Evolutionary conservation across 2,797 vertebrate genomes (phyloP), one percentile per base, ranked within the genome.

Genomic region (Denticeps clupeoides): DNA sequence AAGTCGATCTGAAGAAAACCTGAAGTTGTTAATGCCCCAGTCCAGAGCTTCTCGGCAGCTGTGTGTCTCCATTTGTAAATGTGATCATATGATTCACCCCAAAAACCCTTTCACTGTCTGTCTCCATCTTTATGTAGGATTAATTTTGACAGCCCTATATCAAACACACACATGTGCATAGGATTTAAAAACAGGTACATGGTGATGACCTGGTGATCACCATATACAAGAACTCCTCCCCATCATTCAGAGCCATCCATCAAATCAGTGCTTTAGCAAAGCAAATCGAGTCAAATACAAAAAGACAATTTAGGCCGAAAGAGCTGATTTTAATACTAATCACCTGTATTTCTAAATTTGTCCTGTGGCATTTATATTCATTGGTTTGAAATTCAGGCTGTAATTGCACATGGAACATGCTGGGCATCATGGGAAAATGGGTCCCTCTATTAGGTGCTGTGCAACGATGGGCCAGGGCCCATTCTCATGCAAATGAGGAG

Each of bases 401-500:
- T 65, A 59, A 64, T 60, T 60, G 50, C 41, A 22, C 44, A 45
- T 45, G 16, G 51, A 44, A 48, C 45, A 54, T 44, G 4, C 12
- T 55, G 16, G 40, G 48, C 44, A 23, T 55, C 56, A 51, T 18
- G 44, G 35, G 50, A 33, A 48, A 60, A 60, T 53, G 45, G 50
- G 16, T 22, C 24, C 45, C 42, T 32, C 31, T 51, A 59, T 63
- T 63, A 63, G 57, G 23, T n/a, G n/a, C 35, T 47, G 47, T 41
- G 38, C 38, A 49, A 51, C 40, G 33, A 23, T 32, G 44, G 48
- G 40, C 53, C 51, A 28, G 33, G 38, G 50, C 35, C 41, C 45
- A 51, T 54, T 58, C 43, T 54, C 51, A 62, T 66, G 58, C 53
- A 56, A 60, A 58, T 55, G 47, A 52, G 27, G 28, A 23, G 47